phyloP scores from a whole-genome alignment of 2,797 vertebrate genomes.

The Lepilemur ruficaudatus region DNA sequence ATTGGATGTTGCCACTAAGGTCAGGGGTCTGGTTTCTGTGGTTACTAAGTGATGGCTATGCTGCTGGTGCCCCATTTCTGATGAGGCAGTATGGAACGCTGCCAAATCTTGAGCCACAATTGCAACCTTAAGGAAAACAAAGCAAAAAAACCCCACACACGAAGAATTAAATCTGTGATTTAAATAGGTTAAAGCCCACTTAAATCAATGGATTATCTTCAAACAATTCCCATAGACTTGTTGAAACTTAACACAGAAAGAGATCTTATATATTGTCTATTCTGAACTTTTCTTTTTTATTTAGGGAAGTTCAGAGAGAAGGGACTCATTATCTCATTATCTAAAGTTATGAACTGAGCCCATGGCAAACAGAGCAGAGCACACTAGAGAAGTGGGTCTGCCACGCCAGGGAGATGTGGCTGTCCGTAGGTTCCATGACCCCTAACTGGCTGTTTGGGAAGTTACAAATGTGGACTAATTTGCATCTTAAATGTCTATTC shows the following conservation, averaged over 20 bases:
- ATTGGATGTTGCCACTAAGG: constrained; percentile 97
- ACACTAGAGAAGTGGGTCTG: neutral
- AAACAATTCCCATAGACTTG: neutral
- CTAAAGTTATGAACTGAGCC: neutral
- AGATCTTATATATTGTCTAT: neutral
- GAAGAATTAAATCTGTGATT: constrained; percentile 8
- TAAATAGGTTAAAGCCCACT: neutral
- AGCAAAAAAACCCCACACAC: neutral
- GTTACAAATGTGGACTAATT: neutral
- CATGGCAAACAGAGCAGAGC: neutral
- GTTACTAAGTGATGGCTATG: constrained; percentile 90
- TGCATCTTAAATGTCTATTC: neutral
- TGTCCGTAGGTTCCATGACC: neutral
- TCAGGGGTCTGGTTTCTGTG: constrained; percentile 93
- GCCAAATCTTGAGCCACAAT: constrained; percentile 98
- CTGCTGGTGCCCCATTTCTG: constrained; percentile 92
- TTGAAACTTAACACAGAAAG: neutral
- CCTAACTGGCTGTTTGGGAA: neutral
- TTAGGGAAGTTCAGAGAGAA: constrained; percentile 9
- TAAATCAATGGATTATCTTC: neutral
- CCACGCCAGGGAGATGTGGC: neutral
- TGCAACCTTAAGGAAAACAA: constrained; percentile 90
- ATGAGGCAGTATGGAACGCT: constrained; percentile 93
- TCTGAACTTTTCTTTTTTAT: neutral
- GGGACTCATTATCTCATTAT: neutral